Percentiles rank a stretch among this genome's conserved stretches.
These are phyloP conservation scores for Engystomops pustulosus DNA, from an alignment of 2,113 vertebrate genomes.

Conservation along the genomic window DNA sequence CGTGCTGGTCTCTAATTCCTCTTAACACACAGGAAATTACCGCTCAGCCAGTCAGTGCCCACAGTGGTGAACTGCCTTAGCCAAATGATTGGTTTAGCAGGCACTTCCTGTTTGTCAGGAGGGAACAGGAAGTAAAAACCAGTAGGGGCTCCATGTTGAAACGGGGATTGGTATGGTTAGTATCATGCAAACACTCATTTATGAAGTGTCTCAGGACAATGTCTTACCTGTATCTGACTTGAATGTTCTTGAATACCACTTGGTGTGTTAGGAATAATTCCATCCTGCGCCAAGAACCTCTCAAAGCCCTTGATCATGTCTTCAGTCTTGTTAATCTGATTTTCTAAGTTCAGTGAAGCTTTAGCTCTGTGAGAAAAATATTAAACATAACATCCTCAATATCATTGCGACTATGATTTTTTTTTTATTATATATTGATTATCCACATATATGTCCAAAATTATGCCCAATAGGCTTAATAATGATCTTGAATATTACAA, in stretches of 20 bases:
- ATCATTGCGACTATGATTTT: neutral
- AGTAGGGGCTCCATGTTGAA: no score
- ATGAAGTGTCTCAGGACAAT: neutral
- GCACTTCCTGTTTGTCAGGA: no score
- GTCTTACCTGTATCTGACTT: conserved; percentile 80
- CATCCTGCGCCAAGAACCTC: conserved; percentile 80
- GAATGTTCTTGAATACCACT: conserved; percentile 76
- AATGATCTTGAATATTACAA: neutral
- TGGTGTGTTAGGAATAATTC: conserved; percentile 74
- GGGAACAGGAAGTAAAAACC: no score
- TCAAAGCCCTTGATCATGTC: conserved; percentile 83
- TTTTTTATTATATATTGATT: no score
- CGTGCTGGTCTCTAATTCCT: no score
- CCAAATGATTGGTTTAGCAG: no score
- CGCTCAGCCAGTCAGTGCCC: no score
- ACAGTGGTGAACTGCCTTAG: no score
- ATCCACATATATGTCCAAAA: no score
- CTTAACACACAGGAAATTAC: no score
- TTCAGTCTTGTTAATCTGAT: conserved; percentile 83
- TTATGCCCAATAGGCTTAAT: neutral
- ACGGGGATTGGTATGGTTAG: no score
- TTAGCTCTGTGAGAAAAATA: conserved; percentile 75
- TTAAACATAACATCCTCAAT: neutral
- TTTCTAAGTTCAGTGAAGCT: conserved; percentile 86
- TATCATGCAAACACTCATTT: no score